phyloP scores from a whole-genome alignment of 2,888 invertebrate species.

The Acronicta leporina region DNA sequence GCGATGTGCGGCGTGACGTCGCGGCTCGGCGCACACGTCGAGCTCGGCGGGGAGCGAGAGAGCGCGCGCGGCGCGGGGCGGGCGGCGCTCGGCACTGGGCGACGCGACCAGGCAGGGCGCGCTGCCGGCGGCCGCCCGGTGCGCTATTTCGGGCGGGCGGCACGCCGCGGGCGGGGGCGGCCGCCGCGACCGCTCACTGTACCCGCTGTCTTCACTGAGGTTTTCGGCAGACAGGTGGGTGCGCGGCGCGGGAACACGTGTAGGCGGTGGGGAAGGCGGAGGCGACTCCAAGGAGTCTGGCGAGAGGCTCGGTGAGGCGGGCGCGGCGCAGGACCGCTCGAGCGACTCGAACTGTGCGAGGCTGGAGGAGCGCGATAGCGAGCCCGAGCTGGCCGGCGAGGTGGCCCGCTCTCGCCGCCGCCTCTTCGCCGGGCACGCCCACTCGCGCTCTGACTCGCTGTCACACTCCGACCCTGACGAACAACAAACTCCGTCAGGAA shows the following conservation, averaged over 20 bases:
- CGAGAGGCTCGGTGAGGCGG: slow-evolving; percentile 80
- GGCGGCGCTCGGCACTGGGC: slow-evolving; percentile 75
- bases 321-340: slow-evolving; percentile 90
- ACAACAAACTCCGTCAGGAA: slow-evolving; percentile 52
- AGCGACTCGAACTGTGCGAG: slow-evolving; percentile 95
- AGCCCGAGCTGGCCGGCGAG: slow-evolving; percentile 84
- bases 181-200: slow-evolving; percentile 89
- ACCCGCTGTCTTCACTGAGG: slow-evolving; percentile 94
- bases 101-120: slow-evolving; percentile 77
- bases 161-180: slow-evolving; percentile 74
- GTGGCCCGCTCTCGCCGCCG: slow-evolving; percentile 90
- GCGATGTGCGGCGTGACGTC: slow-evolving; percentile 72
- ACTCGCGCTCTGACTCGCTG: slow-evolving; percentile 92
- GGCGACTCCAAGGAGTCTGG: slow-evolving; percentile 86
- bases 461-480: slow-evolving; percentile 87
- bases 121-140: slow-evolving; percentile 76
- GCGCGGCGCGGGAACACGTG: slow-evolving; percentile 72
- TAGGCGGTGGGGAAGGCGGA: slow-evolving; percentile 78
- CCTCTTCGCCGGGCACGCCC: slow-evolving; percentile 93
- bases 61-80: slow-evolving; percentile 80
- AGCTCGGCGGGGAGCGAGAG: slow-evolving; percentile 91
- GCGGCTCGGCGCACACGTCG: slow-evolving; percentile 89
- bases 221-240: slow-evolving; percentile 92
- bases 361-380: slow-evolving; percentile 94
- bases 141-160: slow-evolving; percentile 77